Percentiles rank a stretch among this genome's conserved stretches.
Conservation (phyloP, 2,888 invertebrate genomes). For the Microdon myrmicae region DNA sequence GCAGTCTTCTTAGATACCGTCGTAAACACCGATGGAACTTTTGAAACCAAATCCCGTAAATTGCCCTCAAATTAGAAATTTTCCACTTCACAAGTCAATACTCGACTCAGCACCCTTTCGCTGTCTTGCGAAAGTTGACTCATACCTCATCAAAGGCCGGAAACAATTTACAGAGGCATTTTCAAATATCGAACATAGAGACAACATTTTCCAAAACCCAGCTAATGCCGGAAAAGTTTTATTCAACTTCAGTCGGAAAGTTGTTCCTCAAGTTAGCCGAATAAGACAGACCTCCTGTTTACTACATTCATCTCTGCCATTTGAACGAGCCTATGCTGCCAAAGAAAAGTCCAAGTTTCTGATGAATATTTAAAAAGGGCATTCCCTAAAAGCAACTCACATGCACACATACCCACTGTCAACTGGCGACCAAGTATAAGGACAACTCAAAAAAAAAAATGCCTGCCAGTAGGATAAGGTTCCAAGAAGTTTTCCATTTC, state of each 20-base stretch:
- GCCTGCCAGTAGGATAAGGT: constrained; percentile 21
- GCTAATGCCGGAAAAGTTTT: constrained; percentile 4
- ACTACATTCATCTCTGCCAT: constrained; percentile 15
- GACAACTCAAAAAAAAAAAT: constrained; percentile 13
- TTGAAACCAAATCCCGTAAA: constrained; percentile 12
- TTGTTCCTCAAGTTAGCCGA: background rate
- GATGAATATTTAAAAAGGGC: constrained; percentile 43
- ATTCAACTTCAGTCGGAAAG: background rate
- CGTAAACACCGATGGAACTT: too few species aligned
- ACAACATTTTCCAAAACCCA: constrained; percentile 14
- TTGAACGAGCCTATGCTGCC: constrained; percentile 4
- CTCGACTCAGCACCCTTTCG: background rate
- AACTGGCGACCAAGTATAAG: constrained; percentile 9
- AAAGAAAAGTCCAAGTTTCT: constrained; percentile 25
- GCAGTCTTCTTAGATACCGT: too few species aligned
- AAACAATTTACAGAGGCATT: background rate
- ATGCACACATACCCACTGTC: background rate
- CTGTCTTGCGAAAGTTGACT: too few species aligned
- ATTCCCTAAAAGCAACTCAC: constrained; percentile 7
- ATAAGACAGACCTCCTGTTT: constrained; percentile 11
- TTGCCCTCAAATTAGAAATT: constrained; percentile 29
- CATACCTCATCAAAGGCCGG: too few species aligned
- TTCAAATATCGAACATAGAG: constrained; percentile 1
- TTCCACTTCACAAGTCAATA: constrained; percentile 22
- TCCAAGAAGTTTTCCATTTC: constrained; percentile 49